phyloP scores from a whole-genome alignment of 2,113 vertebrate genomes.

The Microcebus tavaratra region DNA sequence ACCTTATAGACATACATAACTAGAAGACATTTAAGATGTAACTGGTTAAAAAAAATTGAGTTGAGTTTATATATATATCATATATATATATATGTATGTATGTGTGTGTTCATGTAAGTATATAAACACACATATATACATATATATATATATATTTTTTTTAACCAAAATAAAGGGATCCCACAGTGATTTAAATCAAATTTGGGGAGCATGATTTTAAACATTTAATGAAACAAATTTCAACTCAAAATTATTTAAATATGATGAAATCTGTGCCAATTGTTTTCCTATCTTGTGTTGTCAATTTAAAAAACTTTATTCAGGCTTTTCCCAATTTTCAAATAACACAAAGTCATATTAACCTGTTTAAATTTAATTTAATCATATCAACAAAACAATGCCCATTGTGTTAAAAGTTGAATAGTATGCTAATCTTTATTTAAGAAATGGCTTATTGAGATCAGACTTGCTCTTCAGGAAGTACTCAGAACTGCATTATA shows the following conservation, averaged over 20 bases:
- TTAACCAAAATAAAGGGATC: background rate
- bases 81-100: background rate
- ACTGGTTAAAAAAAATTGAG: background rate
- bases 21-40: background rate
- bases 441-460: background rate
- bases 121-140: background rate
- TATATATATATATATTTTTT: background rate
- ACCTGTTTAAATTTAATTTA: background rate
- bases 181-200: background rate
- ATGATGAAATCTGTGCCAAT: background rate
- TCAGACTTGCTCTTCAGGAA: too few species aligned
- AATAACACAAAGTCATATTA: background rate
- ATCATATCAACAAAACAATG: background rate
- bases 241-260: background rate
- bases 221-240: background rate
- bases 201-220: background rate
- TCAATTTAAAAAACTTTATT: background rate
- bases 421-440: background rate
- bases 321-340: background rate
- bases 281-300: background rate
- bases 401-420: background rate
- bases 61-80: background rate
- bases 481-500: too few species aligned
- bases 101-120: too few species aligned
- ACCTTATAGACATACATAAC: background rate